Evolutionary conservation across 2,888 invertebrate species (phyloP), one percentile per base, ranked within the genome.

Genomic region (Temnothorax unifasciatus): DNA sequence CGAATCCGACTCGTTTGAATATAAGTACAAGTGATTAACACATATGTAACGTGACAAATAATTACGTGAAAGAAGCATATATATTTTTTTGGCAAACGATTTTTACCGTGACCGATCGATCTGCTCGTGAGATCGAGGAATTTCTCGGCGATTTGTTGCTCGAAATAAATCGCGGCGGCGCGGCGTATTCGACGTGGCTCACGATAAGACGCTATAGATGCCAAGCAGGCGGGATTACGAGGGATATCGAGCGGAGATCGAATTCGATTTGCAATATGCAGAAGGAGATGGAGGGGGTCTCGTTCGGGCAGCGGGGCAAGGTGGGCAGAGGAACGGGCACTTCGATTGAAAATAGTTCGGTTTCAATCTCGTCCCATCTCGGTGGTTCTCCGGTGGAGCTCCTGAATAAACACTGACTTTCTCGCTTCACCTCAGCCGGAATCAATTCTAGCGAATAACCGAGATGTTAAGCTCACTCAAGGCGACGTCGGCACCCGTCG

Each of bases 381-480:
- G 82, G 64, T 52, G 86, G 83, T 85, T 83, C 76, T 85, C 85
- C 84, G 64, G 34, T 29, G 3, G 84, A 83, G 87, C 85, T 87
- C 92, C 89, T 93, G 92, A 93, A 93, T 93, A 93, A 93, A 93
- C 92, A 93, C 91, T 87, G 91, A 91, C 90, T 92, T 92, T 88
- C 86, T 85, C 89, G 88, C 87, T 86, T 85, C 88, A 86, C 68
- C 88, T 87, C 81, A 64, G 69, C 85, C 86, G 85, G 81, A 92
- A 92, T 92, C 90, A 92, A 92, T 92, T 91, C 88, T 85, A 83
- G 81, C 86, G 89, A 88, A 87, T 87, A 91, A 90, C 87, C 84
- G 89, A 91, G 90, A 88, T 88, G 92, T 91, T 92, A 92, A 92
- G 88, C 84, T 87, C 82, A 86, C 87, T 90, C 88, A 21, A 63